Percentiles rank a stretch among this genome's conserved stretches.
These are phyloP conservation scores for Machaerirhynchus nigripectus DNA, from an alignment of 2,113 vertebrate species.

Conservation along the genomic window DNA sequence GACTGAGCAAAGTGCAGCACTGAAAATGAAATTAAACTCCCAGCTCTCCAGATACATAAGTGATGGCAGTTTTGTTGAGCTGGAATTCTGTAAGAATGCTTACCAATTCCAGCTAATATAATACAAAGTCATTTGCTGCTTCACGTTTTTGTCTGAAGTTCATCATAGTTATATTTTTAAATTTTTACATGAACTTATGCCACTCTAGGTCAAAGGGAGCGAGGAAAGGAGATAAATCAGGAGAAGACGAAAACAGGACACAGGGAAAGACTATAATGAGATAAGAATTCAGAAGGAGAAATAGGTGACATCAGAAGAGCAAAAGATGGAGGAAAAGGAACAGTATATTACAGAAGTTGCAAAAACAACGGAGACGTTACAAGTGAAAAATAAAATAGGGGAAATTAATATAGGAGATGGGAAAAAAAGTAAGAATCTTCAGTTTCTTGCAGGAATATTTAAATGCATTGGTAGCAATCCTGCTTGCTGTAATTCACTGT, in stretches of 20 bases:
- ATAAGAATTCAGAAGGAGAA: neutral
- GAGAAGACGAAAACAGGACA: neutral
- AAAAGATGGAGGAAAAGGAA: neutral
- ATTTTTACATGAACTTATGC: neutral
- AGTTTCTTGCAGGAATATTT: neutral
- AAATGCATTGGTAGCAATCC: neutral
- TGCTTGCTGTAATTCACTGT: neutral
- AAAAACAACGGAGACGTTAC: neutral
- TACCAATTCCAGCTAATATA: conserved; percentile 1
- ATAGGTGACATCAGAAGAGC: neutral
- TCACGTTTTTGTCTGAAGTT: neutral
- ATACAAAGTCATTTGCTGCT: neutral
- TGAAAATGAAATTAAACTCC: conserved; percentile 30
- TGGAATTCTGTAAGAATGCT: neutral
- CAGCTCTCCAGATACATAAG: neutral
- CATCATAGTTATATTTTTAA: neutral
- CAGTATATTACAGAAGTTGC: neutral
- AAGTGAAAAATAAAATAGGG: neutral
- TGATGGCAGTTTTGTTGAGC: neutral
- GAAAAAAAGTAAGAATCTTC: neutral
- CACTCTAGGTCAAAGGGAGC: neutral
- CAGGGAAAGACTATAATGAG: neutral
- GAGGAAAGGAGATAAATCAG: neutral
- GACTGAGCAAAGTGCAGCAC: neutral
- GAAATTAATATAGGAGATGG: neutral